Percentiles rank a stretch among this genome's conserved stretches.
Evolutionary conservation across 2,888 invertebrate species (phyloP).

Genomic region (Siphlonurus alternatus): DNA sequence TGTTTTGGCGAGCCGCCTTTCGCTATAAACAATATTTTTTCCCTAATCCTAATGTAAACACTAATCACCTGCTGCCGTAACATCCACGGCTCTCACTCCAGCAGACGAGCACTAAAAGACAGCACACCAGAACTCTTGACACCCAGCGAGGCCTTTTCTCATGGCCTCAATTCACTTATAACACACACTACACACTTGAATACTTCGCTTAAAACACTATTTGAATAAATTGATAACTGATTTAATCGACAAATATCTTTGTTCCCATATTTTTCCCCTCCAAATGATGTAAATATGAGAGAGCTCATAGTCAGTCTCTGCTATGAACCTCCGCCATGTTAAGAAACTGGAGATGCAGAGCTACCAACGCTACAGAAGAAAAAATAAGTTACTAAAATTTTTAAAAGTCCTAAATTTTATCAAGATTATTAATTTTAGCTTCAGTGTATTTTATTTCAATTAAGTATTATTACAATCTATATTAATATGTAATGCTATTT

Average conservation of each 20-base stretch:
- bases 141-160: constrained; percentile 14
- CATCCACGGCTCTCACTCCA: neutral
- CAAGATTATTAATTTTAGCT: too few relatives aligned
- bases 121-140: neutral
- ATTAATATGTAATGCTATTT: too few relatives aligned
- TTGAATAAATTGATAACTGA: neutral
- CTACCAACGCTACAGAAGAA: neutral
- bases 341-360: neutral
- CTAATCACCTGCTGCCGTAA: neutral
- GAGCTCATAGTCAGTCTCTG: neutral
- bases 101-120: neutral
- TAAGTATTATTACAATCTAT: too few relatives aligned
- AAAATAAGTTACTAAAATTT: neutral
- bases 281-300: constrained; percentile 1
- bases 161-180: constrained; percentile 14
- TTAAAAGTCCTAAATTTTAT: too few relatives aligned
- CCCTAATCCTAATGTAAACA: neutral
- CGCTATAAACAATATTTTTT: constrained; percentile 9
- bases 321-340: constrained; percentile 2
- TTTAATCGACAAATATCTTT: neutral
- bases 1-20: constrained; percentile 15
- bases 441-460: too few relatives aligned
- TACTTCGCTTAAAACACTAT: neutral
- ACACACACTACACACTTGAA: neutral
- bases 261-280: constrained; percentile 2